Evolutionary conservation across 1,140 invertebrate species (phyloP), one percentile per base, ranked within the genome.

Genomic region (Drosophila kepulauana): DNA sequence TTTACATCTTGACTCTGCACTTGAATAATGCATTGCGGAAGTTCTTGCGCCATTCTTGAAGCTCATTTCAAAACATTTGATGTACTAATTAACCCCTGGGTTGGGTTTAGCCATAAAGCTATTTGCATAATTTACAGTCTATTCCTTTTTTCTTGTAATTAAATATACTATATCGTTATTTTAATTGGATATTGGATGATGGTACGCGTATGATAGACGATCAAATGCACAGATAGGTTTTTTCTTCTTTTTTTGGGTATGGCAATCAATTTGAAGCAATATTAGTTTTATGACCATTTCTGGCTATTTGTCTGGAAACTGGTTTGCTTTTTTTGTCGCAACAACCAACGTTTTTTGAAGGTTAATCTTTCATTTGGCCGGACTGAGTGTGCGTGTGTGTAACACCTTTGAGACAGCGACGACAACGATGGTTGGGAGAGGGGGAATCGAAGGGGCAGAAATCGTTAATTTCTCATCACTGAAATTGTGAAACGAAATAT

Each of bases 321-420:
- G 64, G 72, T 75, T 75, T 73, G 33, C 8, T 16, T n/a, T 68
- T 68, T 70, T 71, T 81, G 68, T 85, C 73, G 81, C 81, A 85
- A 85, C 59, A 66, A 67, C 56, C 38, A 67, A 67, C 38, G 20
- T 25, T 11, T 51, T 48, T 70, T 78, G 78, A 82, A 89, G 85
- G 85, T 81, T 89, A 76, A 85, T 88, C 85, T 88, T 79, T 88
- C 68, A 72, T 80, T 81, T 67, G 76, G 67, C 41, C 59, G 35
- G 28, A 63, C 49, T 30, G 59, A 30, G 16, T 64, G 68, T 62
- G 28, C 46, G 48, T 41, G 59, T 41, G 16, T 64, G 68, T 62
- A 65, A 65, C 61, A 56, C 68, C 57, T 57, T 13, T 48, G 33
- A 5, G 45, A 7, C 10, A 13, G 28, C 16, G 4, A 16, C 20